phyloP scores from a whole-genome alignment of 2,113 vertebrate genomes.

The Laterallus jamaicensis region DNA sequence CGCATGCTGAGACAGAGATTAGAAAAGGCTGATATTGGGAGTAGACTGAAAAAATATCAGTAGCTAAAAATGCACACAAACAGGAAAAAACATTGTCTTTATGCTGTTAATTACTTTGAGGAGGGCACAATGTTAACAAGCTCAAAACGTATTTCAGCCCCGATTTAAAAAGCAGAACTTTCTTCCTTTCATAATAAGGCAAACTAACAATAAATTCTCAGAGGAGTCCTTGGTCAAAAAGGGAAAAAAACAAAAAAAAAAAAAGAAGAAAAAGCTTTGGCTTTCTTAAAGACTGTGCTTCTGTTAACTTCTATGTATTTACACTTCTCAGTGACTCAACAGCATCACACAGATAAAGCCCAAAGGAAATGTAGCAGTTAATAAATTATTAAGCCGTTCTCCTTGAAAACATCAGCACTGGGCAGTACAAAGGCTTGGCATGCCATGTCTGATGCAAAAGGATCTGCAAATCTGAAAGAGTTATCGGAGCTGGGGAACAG shows the following conservation, averaged over 20 bases:
- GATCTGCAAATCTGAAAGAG: constrained; percentile 70
- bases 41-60: background rate
- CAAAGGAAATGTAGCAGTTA: constrained; percentile 68
- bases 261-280: background rate
- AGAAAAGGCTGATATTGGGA: background rate
- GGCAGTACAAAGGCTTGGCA: constrained; percentile 67
- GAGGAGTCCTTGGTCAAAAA: background rate
- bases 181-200: background rate
- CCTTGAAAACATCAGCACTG: constrained; percentile 59
- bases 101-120: background rate
- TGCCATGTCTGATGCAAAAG: constrained; percentile 63
- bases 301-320: constrained; percentile 53
- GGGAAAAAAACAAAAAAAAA: background rate
- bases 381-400: constrained; percentile 72
- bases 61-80: background rate
- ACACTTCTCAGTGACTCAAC: constrained; percentile 39
- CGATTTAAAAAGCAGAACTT: background rate
- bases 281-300: constrained; percentile 23
- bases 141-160: background rate
- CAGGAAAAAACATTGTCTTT: background rate
- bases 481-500: constrained; percentile 65
- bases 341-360: constrained; percentile 67
- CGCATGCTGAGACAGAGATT: background rate
- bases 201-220: constrained; percentile 40
- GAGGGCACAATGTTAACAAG: background rate